These are phyloP conservation scores for Eufriesea mexicana DNA, from an alignment of 1,140 invertebrate species.

Conservation along the genomic window DNA sequence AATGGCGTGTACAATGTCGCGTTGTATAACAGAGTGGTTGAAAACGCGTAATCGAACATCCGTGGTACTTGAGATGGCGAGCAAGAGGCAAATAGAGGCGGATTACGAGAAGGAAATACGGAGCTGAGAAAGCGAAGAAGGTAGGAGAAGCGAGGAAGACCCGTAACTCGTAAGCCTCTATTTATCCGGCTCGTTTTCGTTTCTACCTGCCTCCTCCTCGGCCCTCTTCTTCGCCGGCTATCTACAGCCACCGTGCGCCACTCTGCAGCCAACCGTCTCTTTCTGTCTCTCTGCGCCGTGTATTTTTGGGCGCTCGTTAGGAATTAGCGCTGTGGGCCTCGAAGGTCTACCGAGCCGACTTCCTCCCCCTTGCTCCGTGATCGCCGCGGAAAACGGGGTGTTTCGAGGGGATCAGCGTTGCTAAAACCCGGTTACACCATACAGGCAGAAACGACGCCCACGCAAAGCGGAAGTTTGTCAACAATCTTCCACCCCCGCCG, in stretches of 20 bases:
- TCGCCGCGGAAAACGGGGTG: not conserved
- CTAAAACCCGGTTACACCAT: slow-evolving; percentile 16
- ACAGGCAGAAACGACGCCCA: not conserved
- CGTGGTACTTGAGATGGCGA: no score
- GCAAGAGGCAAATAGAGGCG: no score
- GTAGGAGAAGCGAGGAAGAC: slow-evolving; percentile 6
- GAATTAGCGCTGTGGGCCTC: slow-evolving; percentile 42
- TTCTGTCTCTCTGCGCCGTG: not conserved
- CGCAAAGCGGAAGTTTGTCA: slow-evolving; percentile 41
- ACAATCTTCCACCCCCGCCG: slow-evolving; percentile 35
- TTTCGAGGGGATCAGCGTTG: slow-evolving; percentile 20
- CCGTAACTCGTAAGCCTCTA: slow-evolving; percentile 38
- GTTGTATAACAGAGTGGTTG: no score
- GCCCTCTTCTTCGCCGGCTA: slow-evolving; percentile 26
- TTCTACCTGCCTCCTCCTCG: slow-evolving; percentile 45
- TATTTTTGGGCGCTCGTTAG: slow-evolving; percentile 58
- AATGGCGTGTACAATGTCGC: not conserved
- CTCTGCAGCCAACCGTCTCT: not conserved
- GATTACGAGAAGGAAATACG: no score
- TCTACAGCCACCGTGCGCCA: slow-evolving; percentile 21
- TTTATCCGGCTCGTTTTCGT: slow-evolving; percentile 40
- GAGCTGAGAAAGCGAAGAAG: no score
- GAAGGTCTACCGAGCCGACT: slow-evolving; percentile 32
- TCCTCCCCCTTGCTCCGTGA: slow-evolving; percentile 8
- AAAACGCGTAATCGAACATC: no score